phyloP scores from a whole-genome alignment of 2,113 vertebrate species.

The Mobula birostris region DNA sequence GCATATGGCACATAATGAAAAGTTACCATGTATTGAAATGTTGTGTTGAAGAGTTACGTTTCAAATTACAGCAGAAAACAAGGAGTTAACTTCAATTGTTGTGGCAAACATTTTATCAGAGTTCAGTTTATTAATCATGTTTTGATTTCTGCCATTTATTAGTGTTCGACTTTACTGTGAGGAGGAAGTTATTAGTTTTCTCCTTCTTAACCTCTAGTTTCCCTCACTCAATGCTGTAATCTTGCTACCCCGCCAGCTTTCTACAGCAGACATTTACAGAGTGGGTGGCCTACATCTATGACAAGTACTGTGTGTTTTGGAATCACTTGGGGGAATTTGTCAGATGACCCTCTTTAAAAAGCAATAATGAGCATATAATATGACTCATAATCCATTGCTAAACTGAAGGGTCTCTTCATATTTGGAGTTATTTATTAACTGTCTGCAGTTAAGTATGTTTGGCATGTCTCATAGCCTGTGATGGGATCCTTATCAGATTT shows the following conservation, averaged over 20 bases:
- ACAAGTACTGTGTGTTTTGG: not conserved
- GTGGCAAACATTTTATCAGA: not conserved
- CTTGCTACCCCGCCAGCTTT: not conserved
- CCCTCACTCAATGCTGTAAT: not conserved
- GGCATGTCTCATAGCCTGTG: not conserved
- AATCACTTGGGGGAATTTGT: not conserved
- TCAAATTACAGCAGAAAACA: not conserved
- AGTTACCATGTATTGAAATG: not conserved
- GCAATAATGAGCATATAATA: not conserved
- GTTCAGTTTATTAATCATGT: not conserved
- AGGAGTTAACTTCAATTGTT: not conserved
- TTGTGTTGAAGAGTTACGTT: not conserved
- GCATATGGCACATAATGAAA: not conserved
- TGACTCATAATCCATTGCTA: constrained; percentile 9
- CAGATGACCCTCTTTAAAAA: constrained; percentile 5
- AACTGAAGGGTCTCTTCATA: not conserved
- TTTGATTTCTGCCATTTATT: not conserved
- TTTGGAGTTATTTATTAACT: constrained; percentile 24
- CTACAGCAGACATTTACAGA: not conserved
- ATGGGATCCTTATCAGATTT: not conserved
- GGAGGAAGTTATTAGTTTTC: not conserved
- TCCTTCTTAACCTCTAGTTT: not conserved
- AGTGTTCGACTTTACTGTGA: not conserved
- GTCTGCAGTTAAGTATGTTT: not conserved
- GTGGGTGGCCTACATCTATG: not conserved